These are phyloP conservation scores for Drosophila leonis DNA, from an alignment of 2,888 invertebrate species.

Conservation along the genomic window DNA sequence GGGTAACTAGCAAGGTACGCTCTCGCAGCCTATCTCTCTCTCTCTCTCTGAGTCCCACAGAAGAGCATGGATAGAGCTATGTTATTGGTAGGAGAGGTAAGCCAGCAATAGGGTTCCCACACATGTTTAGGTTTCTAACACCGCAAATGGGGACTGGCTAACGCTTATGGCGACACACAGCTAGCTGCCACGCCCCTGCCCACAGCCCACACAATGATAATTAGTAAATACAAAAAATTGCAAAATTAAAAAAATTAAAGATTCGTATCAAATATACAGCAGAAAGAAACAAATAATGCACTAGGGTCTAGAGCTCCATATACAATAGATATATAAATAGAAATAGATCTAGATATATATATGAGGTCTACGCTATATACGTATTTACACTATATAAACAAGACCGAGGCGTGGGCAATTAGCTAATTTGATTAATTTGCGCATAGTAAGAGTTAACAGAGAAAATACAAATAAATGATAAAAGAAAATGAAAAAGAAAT, in stretches of 20 bases:
- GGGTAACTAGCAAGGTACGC: not conserved
- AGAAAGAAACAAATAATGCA: slow-evolving; percentile 41
- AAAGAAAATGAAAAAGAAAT: slow-evolving; percentile 21
- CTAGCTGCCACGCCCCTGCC: not conserved
- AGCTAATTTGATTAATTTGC: slow-evolving; percentile 45
- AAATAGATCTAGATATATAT: slow-evolving; percentile 38
- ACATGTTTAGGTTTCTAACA: not conserved
- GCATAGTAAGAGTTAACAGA: slow-evolving; percentile 15
- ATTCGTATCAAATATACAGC: slow-evolving; percentile 6
- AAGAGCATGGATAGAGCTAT: not conserved
- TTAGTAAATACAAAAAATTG: slow-evolving; percentile 29
- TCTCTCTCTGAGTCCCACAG: not conserved
- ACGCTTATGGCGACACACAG: slow-evolving; percentile 52
- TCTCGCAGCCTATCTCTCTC: not conserved
- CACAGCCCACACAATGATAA: slow-evolving; percentile 18
- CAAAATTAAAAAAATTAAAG: slow-evolving; percentile 28
- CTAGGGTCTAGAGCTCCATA: slow-evolving; percentile 57
- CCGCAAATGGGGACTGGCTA: slow-evolving; percentile 9
- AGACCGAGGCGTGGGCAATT: slow-evolving; percentile 49
- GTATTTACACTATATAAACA: slow-evolving; percentile 20
- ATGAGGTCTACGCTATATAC: slow-evolving; percentile 36
- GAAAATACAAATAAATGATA: slow-evolving; percentile 25
- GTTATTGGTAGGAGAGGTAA: not conserved
- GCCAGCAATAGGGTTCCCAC: not conserved
- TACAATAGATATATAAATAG: slow-evolving; percentile 30